These are phyloP conservation scores for Scaptomyza parva DNA, from an alignment of 2,888 invertebrate species.

Conservation along the genomic window DNA sequence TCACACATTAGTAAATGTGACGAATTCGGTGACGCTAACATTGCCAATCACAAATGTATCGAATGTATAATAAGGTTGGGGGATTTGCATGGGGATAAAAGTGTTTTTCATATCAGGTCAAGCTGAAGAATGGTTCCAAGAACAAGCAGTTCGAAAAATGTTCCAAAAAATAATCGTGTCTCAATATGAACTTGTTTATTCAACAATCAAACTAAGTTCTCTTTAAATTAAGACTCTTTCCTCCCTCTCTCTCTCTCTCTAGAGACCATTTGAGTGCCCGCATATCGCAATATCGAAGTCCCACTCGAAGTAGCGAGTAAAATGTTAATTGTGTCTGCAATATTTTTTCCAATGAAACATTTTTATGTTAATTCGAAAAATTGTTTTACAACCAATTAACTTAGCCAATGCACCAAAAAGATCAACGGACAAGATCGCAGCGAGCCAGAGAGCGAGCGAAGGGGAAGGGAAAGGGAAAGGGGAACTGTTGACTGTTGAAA, in stretches of 20 bases:
- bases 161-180: not conserved
- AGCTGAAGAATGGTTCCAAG: too few species aligned
- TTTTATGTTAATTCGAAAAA: constrained; percentile 81
- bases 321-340: constrained; percentile 65
- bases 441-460: constrained; percentile 10
- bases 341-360: constrained; percentile 79
- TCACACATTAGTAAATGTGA: constrained; percentile 81
- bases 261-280: constrained; percentile 27
- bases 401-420: constrained; percentile 82
- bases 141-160: too few species aligned
- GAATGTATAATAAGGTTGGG: constrained; percentile 3
- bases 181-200: not conserved
- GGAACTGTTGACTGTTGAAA: constrained; percentile 23
- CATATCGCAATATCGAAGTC: constrained; percentile 28
- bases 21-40: constrained; percentile 48
- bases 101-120: too few species aligned
- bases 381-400: constrained; percentile 82
- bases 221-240: not conserved
- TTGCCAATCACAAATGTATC: constrained; percentile 11
- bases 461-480: not conserved
- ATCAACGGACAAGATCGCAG: constrained; percentile 80
- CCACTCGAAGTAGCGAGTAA: constrained; percentile 35
- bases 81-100: too few species aligned
- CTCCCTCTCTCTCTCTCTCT: not conserved
- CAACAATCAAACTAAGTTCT: constrained; percentile 1